A percentile compares a stretch with the other conserved stretches of the same genome.
phyloP scores from a whole-genome alignment of 2,113 vertebrate species.

The Balaeniceps rex region DNA sequence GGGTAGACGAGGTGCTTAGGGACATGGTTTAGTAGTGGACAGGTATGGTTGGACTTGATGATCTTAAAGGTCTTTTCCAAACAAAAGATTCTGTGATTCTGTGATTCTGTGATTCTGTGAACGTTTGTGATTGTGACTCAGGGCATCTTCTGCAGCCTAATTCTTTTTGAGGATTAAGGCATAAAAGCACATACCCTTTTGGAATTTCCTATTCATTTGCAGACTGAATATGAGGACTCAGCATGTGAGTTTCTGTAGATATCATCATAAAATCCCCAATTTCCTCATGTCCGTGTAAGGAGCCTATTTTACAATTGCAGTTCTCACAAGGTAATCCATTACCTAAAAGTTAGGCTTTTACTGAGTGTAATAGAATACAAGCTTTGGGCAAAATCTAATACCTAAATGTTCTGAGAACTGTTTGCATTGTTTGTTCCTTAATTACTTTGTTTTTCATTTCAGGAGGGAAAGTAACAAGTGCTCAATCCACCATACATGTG shows the following conservation, averaged over 20 bases:
- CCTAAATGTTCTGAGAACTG: background rate
- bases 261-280: background rate
- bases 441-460: slow-evolving; percentile 25
- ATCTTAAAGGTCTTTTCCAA: too few relatives aligned
- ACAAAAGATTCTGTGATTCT: too few relatives aligned
- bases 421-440: background rate
- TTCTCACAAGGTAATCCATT: background rate
- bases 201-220: background rate
- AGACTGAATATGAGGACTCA: background rate
- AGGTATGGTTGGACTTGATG: too few relatives aligned
- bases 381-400: background rate
- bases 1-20: too few relatives aligned
- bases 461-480: slow-evolving; percentile 92
- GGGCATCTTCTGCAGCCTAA: background rate
- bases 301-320: background rate
- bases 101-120: too few relatives aligned
- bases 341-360: background rate
- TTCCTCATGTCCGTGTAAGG: background rate
- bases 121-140: background rate
- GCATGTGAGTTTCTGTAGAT: background rate
- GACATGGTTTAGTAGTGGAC: too few relatives aligned
- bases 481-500: slow-evolving; percentile 78
- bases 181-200: background rate
- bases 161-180: background rate
- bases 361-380: background rate